Evolutionary conservation across 2,888 invertebrate genomes (phyloP), one percentile per base, ranked within the genome.

Genomic region (Lasioglossum zephyrum): DNA sequence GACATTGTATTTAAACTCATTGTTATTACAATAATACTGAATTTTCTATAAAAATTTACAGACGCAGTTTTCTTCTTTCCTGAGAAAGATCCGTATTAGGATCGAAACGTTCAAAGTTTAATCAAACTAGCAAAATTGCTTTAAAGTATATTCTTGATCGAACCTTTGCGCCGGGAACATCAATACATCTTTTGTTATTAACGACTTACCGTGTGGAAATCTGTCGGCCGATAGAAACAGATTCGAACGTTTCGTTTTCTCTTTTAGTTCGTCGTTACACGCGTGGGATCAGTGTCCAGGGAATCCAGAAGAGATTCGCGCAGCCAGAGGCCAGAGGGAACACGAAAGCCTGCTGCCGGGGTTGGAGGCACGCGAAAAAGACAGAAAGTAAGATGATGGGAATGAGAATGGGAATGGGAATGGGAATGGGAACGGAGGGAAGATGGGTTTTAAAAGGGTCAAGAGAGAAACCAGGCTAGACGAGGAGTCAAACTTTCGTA

Each of bases 271-370:
- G 77, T 82, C 88, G 85, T 83, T 82, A 78, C 85, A 90, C 88
- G 89, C 84, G 87, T 78, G 87, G 90, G 89, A 92, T 92, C 91
- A 92, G 92, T 90, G 91, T 89, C 86, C 82, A 76, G 87, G 86
- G 90, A 89, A 86, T 90, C 84, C 85, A 84, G 79, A 87, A 88
- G 76, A 84, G 75, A 91, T 91, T 92, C 91, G 86, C 79, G 86
- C 86, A 90, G 79, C 77, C 82, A 5, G 60, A 41, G 75, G 77
- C 80, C 85, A 6, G 60, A 47, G 75, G 85, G 77, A 84, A 81
- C 26, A 81, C 26, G 80, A 70, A 63, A 78, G 44, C 57, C 77
- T 41, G 76, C 53, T 73, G 39, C 60, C 77, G 18, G 49, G 75
- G 60, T 70, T 70, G 70, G 60, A 74, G 66, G n/a, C n/a, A 60